Evolutionary conservation across 53 echinoderm and acorn worm species (phyloP), one percentile per base, ranked within the genome.

Genomic region (Temnopleurus reevesii): DNA sequence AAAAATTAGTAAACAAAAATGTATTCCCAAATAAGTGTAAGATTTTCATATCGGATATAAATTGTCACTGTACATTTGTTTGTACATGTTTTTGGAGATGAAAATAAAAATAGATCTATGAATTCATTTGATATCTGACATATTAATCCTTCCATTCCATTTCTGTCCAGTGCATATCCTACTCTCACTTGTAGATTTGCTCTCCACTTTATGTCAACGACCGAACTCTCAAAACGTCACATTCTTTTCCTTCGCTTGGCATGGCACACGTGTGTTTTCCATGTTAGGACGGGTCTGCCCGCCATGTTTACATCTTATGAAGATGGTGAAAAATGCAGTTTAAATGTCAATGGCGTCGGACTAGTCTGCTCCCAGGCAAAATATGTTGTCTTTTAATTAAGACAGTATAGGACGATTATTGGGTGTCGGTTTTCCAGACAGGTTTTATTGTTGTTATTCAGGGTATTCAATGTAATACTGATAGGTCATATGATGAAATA

Each of bases 181-280:
- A 38, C 41, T 66, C 71, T 41, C 71, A 66, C 71, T 66, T 66
- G 71, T 66, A 36, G 71, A 66, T 66, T 66, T 66, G 41, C 71
- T 26, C 71, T 66, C 41, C 38, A 7, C 71, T 38, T 19, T 66
- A 66, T 66, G 71, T 66, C 71, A 66, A 66, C 71, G 71, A 66
- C 71, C 71, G 38, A 35, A 38, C 38, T 27, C 38, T 7, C 21
- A 41, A 66, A 66, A 66, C 41, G 71, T 66, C 71, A 66, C 71
- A 41, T 66, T 5, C 71, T n/a, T n/a, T n/a, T 66, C 41, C 41
- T 21, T n/a, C 41, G 71, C 71, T 66, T 6, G 71, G 71, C 33
- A 2, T 66, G 13, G 29, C 41, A 2, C 71, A 36, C 38, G 71
- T 66, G 41, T 66, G 38, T 66, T 66, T 66, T 21, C 41, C 38